Evolutionary conservation across 2,888 invertebrate genomes (phyloP), one percentile per base, ranked within the genome.

Genomic region (Neoaliturus tenellus): DNA sequence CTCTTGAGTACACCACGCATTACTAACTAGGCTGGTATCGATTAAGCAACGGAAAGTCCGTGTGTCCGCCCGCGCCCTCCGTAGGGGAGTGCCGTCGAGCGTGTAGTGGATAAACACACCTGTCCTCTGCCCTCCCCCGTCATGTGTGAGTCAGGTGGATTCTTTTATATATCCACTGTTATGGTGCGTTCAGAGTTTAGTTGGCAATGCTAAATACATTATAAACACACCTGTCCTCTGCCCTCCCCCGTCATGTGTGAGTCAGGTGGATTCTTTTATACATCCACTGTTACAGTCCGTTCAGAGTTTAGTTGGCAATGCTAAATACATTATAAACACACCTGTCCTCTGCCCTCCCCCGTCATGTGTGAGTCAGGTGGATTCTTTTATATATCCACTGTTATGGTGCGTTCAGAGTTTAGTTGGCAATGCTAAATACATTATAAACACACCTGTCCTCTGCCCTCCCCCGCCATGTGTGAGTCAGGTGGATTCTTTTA

Each of bases 401-500:
- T 4, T 51, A 51, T n/a, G 8, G 17, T 51, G n/a, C 51, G 51
- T 51, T 17, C 51, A 6, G n/a, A 14, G 51, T 51, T 51, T 51
- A n/a, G 4, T 51, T 51, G 51, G n/a, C n/a, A n/a, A n/a, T n/a
- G n/a, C n/a, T n/a, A n/a, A n/a, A n/a, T n/a, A n/a, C n/a, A n/a
- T n/a, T n/a, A n/a, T n/a, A n/a, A n/a, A n/a, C n/a, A n/a, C n/a
- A n/a, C n/a, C n/a, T n/a, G n/a, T n/a, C n/a, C 12, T n/a, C 8
- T 4, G 28, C 31, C 62, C 14, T 31, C 28, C 17, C 62, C 5
- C 28, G 62, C 31, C 62, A 62, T 5, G 5, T 62, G 62, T 28
- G 62, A 62, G 62, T 62, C 62, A 62, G 62, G 62, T 62, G 62
- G 62, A 62, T 62, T 62, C 62, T 31, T 31, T 28, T n/a, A n/a